Evolutionary conservation across 2,888 invertebrate species (phyloP).

Genomic region (Allygus modestus): DNA sequence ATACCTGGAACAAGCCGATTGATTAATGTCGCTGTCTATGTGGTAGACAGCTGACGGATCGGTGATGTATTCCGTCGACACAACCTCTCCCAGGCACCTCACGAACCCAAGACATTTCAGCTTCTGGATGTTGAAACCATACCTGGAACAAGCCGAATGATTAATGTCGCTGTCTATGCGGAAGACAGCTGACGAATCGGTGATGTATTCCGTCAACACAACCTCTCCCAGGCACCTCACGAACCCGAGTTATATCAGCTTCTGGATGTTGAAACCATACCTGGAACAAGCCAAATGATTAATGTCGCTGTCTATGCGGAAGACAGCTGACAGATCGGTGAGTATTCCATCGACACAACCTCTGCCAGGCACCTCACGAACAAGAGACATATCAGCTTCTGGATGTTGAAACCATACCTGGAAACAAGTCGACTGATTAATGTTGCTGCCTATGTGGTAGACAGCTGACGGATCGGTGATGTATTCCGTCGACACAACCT

Average conservation of each 20-base stretch:
- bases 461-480: constrained; percentile 78
- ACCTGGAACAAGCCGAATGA: constrained; percentile 77
- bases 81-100: constrained; percentile 74
- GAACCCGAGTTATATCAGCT: constrained; percentile 82
- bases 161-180: constrained; percentile 84
- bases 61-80: constrained; percentile 76
- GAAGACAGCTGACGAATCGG: constrained; percentile 79
- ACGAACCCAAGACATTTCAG: constrained; percentile 83
- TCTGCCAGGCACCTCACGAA: constrained; percentile 78
- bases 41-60: no score
- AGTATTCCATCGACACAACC: constrained; percentile 75
- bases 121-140: constrained; percentile 81
- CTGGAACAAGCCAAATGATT: no score
- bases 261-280: constrained; percentile 82
- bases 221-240: constrained; percentile 76
- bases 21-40: no score
- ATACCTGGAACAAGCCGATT: constrained; percentile 78
- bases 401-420: constrained; percentile 82
- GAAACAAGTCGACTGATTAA: constrained; percentile 75
- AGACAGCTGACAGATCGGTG: no score
- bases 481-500: constrained; percentile 74
- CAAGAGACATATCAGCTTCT: constrained; percentile 81
- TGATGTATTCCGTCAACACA: constrained; percentile 78
- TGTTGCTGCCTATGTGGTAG: no score
- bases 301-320: no score